Conservation (phyloP, 2,113 vertebrate genomes). For the Petromus typicus region DNA sequence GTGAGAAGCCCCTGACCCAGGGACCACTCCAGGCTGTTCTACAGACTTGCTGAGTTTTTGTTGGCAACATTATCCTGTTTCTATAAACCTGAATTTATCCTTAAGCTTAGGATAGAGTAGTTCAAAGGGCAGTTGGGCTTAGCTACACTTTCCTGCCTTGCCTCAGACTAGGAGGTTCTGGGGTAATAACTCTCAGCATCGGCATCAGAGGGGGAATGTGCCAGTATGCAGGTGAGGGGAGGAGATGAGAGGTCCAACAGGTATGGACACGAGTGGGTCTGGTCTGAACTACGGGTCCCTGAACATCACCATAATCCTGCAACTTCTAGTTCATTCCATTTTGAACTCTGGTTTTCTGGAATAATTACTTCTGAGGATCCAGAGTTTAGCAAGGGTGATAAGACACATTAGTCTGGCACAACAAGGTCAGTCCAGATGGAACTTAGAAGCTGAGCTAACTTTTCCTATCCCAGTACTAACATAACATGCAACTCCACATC, state of each 20-base stretch:
- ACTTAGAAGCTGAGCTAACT: background rate
- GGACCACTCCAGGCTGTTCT: accelerated
- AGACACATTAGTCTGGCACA: background rate
- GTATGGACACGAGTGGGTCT: background rate
- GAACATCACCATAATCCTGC: background rate
- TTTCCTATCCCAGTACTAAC: background rate
- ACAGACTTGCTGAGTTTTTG: background rate
- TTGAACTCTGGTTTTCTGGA: constrained; percentile 28
- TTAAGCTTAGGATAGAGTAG: background rate
- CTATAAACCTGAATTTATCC: background rate
- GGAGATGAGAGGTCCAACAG: background rate
- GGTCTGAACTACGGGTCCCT: background rate
- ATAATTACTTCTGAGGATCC: constrained; percentile 49
- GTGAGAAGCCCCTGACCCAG: background rate
- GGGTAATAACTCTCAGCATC: background rate
- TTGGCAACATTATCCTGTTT: background rate
- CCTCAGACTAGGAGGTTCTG: background rate
- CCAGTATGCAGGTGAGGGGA: background rate
- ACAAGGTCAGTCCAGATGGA: background rate
- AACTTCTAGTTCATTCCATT: background rate
- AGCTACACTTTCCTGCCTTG: background rate
- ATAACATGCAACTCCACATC: accelerated
- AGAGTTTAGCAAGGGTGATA: background rate
- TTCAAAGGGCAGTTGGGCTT: background rate
- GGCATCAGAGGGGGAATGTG: background rate